phyloP scores from a whole-genome alignment of 2,113 vertebrate genomes.

The Clarias macrocephalus region DNA sequence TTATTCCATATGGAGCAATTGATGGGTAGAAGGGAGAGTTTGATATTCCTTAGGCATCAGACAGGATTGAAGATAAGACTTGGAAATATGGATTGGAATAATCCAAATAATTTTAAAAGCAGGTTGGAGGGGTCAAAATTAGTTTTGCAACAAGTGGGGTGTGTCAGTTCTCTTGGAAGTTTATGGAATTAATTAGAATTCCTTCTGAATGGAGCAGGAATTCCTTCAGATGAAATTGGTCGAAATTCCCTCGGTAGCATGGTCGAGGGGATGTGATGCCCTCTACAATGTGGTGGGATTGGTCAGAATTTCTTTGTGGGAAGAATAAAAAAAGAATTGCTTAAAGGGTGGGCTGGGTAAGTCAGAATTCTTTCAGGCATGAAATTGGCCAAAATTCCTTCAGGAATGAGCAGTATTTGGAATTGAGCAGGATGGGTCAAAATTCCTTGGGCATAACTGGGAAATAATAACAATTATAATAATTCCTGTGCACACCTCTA shows the following conservation, averaged over 20 bases:
- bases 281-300: background rate
- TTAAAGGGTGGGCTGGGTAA: background rate
- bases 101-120: background rate
- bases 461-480: background rate
- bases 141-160: background rate
- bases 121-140: background rate
- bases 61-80: background rate
- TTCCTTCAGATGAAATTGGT: no score
- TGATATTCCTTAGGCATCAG: background rate
- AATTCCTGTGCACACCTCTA: background rate
- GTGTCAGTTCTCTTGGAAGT: no score
- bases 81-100: no score
- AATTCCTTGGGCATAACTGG: background rate
- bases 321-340: background rate
- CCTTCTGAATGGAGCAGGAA: fast-evolving
- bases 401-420: background rate
- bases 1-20: no score
- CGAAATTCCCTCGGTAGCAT: background rate
- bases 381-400: background rate
- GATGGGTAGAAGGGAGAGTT: background rate
- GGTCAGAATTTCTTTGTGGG: background rate
- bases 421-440: background rate
- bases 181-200: background rate
- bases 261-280: background rate
- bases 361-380: background rate